phyloP scores from a whole-genome alignment of 2,797 vertebrate species.

The Mus spretus region DNA sequence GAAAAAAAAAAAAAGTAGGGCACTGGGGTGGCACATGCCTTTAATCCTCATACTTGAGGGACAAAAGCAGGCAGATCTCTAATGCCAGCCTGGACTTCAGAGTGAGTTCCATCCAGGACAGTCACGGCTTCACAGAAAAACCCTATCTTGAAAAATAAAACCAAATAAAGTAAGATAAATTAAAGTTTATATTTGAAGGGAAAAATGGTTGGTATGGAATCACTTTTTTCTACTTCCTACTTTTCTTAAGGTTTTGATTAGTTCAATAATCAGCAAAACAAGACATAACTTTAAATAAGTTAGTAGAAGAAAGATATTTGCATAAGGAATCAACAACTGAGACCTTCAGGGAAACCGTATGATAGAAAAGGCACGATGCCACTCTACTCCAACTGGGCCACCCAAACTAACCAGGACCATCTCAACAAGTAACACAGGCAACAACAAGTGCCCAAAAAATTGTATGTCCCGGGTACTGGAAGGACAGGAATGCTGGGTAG shows the following conservation, averaged over 20 bases:
- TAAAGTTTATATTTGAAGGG: background rate
- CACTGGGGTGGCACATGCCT: background rate
- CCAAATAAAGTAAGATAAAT: background rate
- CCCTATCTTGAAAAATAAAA: background rate
- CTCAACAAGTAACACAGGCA: background rate
- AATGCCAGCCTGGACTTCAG: background rate
- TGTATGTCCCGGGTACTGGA: background rate
- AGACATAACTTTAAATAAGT: background rate
- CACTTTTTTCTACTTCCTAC: background rate
- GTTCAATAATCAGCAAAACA: conserved; percentile 33
- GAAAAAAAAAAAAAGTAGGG: background rate
- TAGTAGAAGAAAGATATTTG: background rate
- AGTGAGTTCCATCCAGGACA: background rate
- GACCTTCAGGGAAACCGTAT: background rate
- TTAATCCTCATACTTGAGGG: background rate
- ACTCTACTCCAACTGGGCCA: background rate
- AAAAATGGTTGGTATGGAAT: background rate
- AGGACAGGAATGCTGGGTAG: background rate
- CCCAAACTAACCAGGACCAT: background rate
- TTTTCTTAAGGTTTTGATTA: background rate
- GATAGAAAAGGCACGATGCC: background rate
- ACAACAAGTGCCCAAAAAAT: background rate
- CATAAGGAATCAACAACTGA: background rate
- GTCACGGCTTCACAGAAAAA: background rate
- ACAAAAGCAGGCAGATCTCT: background rate